Conservation (phyloP, 2,113 vertebrate genomes). For the Myocastor coypus region DNA sequence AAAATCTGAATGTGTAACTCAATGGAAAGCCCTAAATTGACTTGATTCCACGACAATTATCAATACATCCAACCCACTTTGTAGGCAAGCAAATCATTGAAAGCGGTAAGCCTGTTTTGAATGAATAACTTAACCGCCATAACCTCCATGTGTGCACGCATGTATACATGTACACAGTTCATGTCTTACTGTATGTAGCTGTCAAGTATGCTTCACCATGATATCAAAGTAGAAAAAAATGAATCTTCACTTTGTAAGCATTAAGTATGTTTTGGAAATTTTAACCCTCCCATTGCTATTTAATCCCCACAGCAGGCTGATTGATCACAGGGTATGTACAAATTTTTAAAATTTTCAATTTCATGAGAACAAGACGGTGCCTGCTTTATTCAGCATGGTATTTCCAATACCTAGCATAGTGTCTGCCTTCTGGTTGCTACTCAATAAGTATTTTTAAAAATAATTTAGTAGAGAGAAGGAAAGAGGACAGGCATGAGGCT, state of each 20-base stretch:
- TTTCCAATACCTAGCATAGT: neutral
- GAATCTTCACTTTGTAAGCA: neutral
- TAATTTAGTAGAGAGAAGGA: constrained; percentile 1
- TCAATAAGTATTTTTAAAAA: neutral
- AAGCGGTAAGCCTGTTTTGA: constrained; percentile 16
- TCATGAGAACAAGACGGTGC: neutral
- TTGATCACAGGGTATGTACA: neutral
- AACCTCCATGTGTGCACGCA: neutral
- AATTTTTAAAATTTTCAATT: neutral
- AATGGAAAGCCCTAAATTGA: constrained; percentile 1
- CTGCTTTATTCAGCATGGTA: neutral
- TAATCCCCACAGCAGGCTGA: constrained; percentile 3
- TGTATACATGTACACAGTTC: too few species aligned
- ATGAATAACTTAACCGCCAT: neutral
- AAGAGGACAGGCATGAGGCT: neutral
- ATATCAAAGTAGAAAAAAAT: neutral
- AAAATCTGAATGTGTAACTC: constrained; percentile 38
- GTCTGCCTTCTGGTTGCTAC: neutral
- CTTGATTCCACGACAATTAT: neutral
- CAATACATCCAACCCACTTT: neutral
- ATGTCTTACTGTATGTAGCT: neutral
- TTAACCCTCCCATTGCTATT: neutral
- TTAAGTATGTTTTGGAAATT: neutral
- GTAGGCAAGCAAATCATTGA: constrained; percentile 24
- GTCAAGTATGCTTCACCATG: neutral